Evolutionary conservation across 2,113 vertebrate species (phyloP).

Genomic region (Pituophis catenifer): DNA sequence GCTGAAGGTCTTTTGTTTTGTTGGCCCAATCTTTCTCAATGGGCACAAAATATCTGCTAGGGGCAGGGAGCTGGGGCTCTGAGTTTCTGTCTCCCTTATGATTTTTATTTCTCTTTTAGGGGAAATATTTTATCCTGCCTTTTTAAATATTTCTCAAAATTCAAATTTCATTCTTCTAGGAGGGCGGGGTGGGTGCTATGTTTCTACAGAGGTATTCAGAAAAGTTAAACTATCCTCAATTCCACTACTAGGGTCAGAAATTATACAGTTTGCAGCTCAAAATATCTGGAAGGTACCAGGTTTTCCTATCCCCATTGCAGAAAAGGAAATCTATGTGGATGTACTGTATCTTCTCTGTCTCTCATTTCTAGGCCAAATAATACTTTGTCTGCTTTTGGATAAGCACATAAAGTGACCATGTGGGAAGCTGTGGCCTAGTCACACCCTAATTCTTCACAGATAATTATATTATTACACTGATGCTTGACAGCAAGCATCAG

Average conservation of each 20-base stretch:
- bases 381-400: background rate
- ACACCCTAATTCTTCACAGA: constrained; percentile 3
- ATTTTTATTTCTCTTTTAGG: no score
- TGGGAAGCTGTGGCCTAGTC: background rate
- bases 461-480: constrained; percentile 2
- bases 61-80: no score
- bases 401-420: background rate
- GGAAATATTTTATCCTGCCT: no score
- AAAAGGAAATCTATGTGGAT: background rate
- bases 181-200: no score
- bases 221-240: background rate
- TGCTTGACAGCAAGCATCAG: constrained; percentile 4
- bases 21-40: no score
- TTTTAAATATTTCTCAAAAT: no score
- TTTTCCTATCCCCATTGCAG: background rate
- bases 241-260: background rate
- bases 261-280: background rate
- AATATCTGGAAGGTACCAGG: background rate
- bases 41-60: no score
- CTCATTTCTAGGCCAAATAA: background rate
- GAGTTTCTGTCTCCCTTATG: no score
- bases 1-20: no score
- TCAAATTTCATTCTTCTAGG: no score
- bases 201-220: background rate
- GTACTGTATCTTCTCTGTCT: background rate